Evolutionary conservation across 2,888 invertebrate species (phyloP).

Genomic region (Ligdia adustata): DNA sequence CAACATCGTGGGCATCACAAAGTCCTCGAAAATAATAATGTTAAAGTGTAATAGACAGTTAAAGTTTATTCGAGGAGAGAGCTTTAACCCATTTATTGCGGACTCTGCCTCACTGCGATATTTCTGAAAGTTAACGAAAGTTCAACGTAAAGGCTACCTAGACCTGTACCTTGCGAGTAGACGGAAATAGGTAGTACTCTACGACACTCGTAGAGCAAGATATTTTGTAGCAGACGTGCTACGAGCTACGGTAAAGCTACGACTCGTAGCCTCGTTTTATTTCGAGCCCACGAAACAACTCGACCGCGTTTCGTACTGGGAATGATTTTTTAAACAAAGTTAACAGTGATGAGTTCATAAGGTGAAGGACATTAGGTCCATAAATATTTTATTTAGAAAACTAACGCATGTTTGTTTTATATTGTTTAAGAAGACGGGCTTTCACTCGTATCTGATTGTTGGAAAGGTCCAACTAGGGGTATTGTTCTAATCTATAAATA

Average conservation of each 20-base stretch:
- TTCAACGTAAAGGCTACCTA: slow-evolving; percentile 6
- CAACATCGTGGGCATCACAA: too few species aligned
- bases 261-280: slow-evolving; percentile 42
- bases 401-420: too few species aligned
- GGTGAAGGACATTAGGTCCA: too few species aligned
- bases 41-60: too few species aligned
- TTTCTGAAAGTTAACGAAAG: slow-evolving; percentile 26
- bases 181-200: slow-evolving; percentile 6
- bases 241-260: slow-evolving; percentile 25
- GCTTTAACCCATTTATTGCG: slow-evolving; percentile 19
- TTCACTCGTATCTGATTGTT: too few species aligned
- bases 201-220: slow-evolving; percentile 6
- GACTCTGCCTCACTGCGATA: slow-evolving; percentile 18
- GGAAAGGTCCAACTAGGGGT: too few species aligned
- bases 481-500: too few species aligned
- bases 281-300: slow-evolving; percentile 46
- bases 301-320: slow-evolving; percentile 50
- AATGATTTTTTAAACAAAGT: too few species aligned
- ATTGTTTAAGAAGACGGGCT: too few species aligned
- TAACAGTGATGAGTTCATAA: too few species aligned
- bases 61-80: slow-evolving; percentile 5
- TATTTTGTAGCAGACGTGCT: slow-evolving; percentile 32
- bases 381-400: too few species aligned
- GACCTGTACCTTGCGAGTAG: not conserved
- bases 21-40: too few species aligned